These are phyloP conservation scores for Athalia rosae DNA, from an alignment of 2,888 invertebrate genomes.

Conservation along the genomic window DNA sequence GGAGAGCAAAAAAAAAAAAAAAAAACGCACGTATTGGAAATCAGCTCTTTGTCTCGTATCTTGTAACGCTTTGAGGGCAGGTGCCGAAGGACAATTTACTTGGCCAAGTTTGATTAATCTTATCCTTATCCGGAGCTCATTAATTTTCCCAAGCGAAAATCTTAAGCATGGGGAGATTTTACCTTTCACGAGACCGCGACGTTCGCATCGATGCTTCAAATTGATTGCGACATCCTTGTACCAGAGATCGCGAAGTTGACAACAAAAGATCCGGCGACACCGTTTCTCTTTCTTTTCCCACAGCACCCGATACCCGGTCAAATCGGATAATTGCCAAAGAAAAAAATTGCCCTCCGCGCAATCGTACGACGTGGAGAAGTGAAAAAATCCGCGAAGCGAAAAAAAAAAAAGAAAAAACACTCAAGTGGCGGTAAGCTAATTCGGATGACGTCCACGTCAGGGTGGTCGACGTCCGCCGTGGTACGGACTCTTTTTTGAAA, in stretches of 20 bases:
- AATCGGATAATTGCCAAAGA: too few relatives aligned
- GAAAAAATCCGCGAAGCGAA: too few relatives aligned
- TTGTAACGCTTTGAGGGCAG: neutral
- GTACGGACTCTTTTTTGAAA: neutral
- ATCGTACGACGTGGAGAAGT: too few relatives aligned
- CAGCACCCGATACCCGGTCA: neutral
- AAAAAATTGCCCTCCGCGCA: too few relatives aligned
- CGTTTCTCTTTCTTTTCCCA: neutral
- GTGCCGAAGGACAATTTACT: slow-evolving; percentile 9
- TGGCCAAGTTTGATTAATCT: slow-evolving; percentile 20
- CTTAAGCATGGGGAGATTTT: slow-evolving; percentile 29
- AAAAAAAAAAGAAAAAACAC: too few relatives aligned
- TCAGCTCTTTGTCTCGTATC: neutral
- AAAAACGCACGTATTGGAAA: neutral
- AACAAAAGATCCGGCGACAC: slow-evolving; percentile 19
- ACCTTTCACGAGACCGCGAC: slow-evolving; percentile 18
- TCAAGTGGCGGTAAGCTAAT: slow-evolving; percentile 14
- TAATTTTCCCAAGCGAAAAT: slow-evolving; percentile 23
- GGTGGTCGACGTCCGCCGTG: neutral
- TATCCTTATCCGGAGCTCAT: slow-evolving; percentile 11
- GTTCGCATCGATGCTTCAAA: slow-evolving; percentile 21
- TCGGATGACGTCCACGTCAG: slow-evolving; percentile 25
- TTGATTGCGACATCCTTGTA: slow-evolving; percentile 17
- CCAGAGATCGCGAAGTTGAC: slow-evolving; percentile 6
- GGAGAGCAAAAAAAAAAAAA: neutral